Evolutionary conservation across 2,888 invertebrate species (phyloP), one percentile per base, ranked within the genome.

Genomic region (Hydrotaea diabolus): DNA sequence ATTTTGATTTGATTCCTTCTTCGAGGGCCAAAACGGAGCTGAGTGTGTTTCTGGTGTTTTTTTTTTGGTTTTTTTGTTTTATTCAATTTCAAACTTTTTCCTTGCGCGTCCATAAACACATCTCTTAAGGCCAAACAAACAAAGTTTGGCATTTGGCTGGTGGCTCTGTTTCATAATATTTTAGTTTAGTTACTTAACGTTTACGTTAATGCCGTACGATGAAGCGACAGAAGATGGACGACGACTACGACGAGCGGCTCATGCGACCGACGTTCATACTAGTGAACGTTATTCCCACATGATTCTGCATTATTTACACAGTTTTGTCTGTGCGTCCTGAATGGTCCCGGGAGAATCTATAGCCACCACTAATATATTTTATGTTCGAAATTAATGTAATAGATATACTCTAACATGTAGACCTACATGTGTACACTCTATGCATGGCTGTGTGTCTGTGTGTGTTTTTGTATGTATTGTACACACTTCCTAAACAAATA

Each of bases 141-240:
- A 23, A 59, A 49, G 49, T 49, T 49, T 49, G n/a, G 15, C n/a
- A n/a, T 49, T 49, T 49, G 8, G n/a, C 8, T 59, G 59, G 43
- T 43, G 3, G 9, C 9, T 43, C 9, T 43, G 1, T 43, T 13
- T 43, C 11, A 2, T 43, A 43, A 7, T 43, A 43, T 43, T 49
- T 57, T 11, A 26, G 23, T 59, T 59, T 13, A 26, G 23, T 59
- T 59, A 59, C 15, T 59, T 59, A 59, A 59, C 59, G 59, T 15
- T 3, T 0, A 11, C n/a, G n/a, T n/a, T n/a, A n/a, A n/a, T n/a
- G n/a, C n/a, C n/a, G n/a, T n/a, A n/a, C n/a, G n/a, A n/a, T n/a
- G n/a, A n/a, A n/a, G n/a, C n/a, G n/a, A n/a, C n/a, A n/a, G n/a
- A n/a, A n/a, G n/a, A n/a, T n/a, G n/a, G n/a, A n/a, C n/a, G n/a